phyloP scores from a whole-genome alignment of 2,888 invertebrate species.

The Rhyacophila evoluta region DNA sequence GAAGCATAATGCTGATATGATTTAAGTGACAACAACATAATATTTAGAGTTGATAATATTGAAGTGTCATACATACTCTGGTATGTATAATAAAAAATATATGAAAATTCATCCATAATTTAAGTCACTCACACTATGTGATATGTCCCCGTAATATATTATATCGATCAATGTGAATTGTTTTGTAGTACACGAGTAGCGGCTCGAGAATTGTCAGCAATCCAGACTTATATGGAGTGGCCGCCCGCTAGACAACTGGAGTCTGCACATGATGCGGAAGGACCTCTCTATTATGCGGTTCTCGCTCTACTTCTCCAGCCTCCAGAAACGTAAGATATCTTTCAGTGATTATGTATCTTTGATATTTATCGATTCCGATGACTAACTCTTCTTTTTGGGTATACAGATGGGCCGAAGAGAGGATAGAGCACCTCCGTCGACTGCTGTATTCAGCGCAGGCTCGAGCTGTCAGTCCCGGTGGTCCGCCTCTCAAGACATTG shows the following conservation, averaged over 20 bases:
- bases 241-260: slow-evolving; percentile 78
- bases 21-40: no score
- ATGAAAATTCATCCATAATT: no score
- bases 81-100: no score
- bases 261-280: slow-evolving; percentile 89
- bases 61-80: no score
- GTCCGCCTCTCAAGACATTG: slow-evolving; percentile 68
- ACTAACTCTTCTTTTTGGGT: not conserved
- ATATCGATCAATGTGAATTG: not conserved
- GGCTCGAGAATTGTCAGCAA: slow-evolving; percentile 81
- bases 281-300: slow-evolving; percentile 89
- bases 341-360: no score
- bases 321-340: slow-evolving; percentile 66
- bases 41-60: no score
- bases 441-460: slow-evolving; percentile 83
- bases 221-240: slow-evolving; percentile 79
- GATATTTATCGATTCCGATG: not conserved
- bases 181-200: slow-evolving; percentile 76
- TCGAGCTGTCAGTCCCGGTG: slow-evolving; percentile 74
- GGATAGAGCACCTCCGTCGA: slow-evolving; percentile 80
- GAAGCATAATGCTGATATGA: no score
- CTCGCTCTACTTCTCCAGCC: slow-evolving; percentile 85
- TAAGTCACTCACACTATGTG: no score
- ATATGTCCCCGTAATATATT: no score
- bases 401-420: slow-evolving; percentile 79